Evolutionary conservation across 1,140 invertebrate species (phyloP).

Genomic region (Papilio xuthus): DNA sequence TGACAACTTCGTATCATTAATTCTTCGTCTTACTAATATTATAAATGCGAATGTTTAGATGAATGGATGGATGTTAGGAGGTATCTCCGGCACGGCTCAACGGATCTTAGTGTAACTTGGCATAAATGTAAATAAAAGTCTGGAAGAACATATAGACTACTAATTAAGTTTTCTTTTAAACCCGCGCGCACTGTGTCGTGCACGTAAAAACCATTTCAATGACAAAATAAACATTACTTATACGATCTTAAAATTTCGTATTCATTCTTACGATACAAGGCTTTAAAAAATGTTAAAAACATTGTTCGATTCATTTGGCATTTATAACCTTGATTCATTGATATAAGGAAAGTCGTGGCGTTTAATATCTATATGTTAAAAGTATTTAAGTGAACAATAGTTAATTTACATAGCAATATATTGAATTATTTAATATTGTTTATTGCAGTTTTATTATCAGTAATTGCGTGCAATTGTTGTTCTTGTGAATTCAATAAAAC

Average conservation of each 20-base stretch:
- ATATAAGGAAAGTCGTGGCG: background rate
- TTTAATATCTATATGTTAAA: constrained; percentile 14
- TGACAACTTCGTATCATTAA: no score
- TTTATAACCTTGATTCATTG: constrained; percentile 6
- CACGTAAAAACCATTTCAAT: no score
- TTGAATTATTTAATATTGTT: constrained; percentile 15
- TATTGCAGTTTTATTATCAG: background rate
- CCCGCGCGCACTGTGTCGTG: no score
- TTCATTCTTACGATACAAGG: background rate
- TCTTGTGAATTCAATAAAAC: background rate
- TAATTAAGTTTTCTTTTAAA: no score
- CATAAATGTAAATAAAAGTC: no score
- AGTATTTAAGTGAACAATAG: constrained; percentile 12
- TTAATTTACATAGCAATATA: background rate
- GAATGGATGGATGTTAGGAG: no score
- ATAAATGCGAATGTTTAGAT: no score
- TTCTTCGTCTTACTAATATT: no score
- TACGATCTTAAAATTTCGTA: background rate
- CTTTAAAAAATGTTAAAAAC: background rate
- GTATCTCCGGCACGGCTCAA: no score
- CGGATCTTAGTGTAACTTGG: no score
- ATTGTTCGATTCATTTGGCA: background rate
- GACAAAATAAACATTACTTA: background rate
- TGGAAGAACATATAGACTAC: no score
- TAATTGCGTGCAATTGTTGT: background rate